Base-by-base conservation (phyloP, 1,140 invertebrate genomes). In the Achatina immaculata region DNA sequence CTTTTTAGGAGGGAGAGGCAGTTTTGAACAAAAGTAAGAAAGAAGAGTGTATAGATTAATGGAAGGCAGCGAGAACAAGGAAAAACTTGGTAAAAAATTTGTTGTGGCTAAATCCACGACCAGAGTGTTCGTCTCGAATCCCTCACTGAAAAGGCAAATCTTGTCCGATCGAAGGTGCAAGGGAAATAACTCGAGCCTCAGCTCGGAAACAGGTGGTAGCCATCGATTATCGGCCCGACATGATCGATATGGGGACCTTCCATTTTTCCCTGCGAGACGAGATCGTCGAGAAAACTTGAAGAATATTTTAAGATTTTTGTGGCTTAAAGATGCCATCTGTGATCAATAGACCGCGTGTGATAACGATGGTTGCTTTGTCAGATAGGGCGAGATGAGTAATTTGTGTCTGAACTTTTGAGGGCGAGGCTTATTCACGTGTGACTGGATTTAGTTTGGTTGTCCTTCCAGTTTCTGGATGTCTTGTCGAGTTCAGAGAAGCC, bases 281-380 rank as follows among this genome's bases (percentile, higher is more conserved):
- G n/a, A 28, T n/a, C 28, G 58, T 28, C 58, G 58, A 2, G 19
- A 28, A 62, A 62, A 62, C 28, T 62, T 62, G 28, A 62, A 34
- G 58, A 62, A 62, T 62, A 62, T 28, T 62, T 62, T 28, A 62
- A 62, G 58, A 62, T 62, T 62, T 62, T 62, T 62, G 58, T 62
- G 58, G 58, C 58, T 62, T 62, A 2, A 62, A 62, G 31, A 28
- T 62, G 58, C 16, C 58, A 62, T 62, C n/a, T 62, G 58, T 62
- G 58, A 62, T 62, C 58, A 62, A 62, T 62, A 62, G 58, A 28
- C 28, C 2, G 28, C 58, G 58, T 62, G 58, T 62, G 58, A 62
- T 62, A 62, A 31, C 16, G 58, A 31, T 19, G n/a, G 58, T 16
- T 21, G 28, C 58, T 62, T 62, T 62, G 58, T 62, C 31, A 62